Evolutionary conservation across 1,140 invertebrate species (phyloP).

Genomic region (Zaprionus kolodkinae): DNA sequence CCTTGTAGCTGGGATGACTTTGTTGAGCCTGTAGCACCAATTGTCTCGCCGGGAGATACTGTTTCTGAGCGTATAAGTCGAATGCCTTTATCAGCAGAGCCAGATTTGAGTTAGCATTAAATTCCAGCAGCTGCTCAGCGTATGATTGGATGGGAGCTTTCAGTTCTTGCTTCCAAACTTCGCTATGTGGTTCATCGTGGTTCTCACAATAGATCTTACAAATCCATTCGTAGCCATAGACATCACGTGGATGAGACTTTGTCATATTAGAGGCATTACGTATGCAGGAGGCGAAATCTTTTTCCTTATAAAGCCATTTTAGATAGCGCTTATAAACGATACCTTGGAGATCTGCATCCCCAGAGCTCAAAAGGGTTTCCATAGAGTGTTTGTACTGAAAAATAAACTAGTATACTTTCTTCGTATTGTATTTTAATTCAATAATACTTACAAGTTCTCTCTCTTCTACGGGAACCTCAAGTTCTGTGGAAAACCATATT

Average conservation of each 20-base stretch:
- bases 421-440: background rate
- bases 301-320: constrained; percentile 85
- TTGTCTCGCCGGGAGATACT: constrained; percentile 86
- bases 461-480: constrained; percentile 38
- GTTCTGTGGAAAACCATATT: constrained; percentile 64
- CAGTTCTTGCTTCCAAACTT: constrained; percentile 45
- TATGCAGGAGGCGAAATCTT: constrained; percentile 84
- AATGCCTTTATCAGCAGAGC: constrained; percentile 87
- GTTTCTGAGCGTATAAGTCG: constrained; percentile 84
- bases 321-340: constrained; percentile 86
- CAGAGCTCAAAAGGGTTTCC: constrained; percentile 53
- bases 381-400: constrained; percentile 79
- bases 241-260: constrained; percentile 84
- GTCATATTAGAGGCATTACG: constrained; percentile 85
- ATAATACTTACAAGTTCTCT: constrained; percentile 49
- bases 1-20: constrained; percentile 56
- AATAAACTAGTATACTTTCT: background rate
- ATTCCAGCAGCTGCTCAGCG: constrained; percentile 84
- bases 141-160: constrained; percentile 84
- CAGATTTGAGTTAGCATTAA: constrained; percentile 86
- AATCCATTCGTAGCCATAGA: constrained; percentile 87
- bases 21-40: constrained; percentile 80
- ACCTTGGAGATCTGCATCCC: constrained; percentile 46
- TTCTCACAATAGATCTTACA: constrained; percentile 87
- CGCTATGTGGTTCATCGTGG: constrained; percentile 64